Conservation (phyloP, 1,140 invertebrate species). For the Drosophila pseudoananassae region DNA sequence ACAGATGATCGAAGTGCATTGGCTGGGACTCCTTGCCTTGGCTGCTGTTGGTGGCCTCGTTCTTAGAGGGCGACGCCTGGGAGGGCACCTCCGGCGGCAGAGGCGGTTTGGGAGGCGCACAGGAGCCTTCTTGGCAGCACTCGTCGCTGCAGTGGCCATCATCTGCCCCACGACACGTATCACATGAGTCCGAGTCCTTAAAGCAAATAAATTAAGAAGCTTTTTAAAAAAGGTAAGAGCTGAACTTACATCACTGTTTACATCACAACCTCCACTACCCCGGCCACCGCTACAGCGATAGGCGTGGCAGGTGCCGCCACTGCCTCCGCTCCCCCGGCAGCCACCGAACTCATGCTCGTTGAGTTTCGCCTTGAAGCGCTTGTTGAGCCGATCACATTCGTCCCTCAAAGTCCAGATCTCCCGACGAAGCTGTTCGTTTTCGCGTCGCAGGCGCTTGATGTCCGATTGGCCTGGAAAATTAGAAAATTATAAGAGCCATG, state of each 20-base stretch:
- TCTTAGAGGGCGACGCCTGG: constrained; percentile 51
- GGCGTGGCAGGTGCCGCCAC: constrained; percentile 51
- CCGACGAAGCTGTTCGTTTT: constrained; percentile 93
- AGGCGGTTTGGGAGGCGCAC: constrained; percentile 54
- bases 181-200: constrained; percentile 83
- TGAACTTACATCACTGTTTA: constrained; percentile 77
- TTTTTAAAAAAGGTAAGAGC: neutral
- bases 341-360: constrained; percentile 68
- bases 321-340: constrained; percentile 71
- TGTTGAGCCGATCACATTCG: constrained; percentile 94
- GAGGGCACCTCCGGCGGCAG: constrained; percentile 50
- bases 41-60: constrained; percentile 79
- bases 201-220: neutral
- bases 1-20: constrained; percentile 90
- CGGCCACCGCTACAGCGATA: constrained; percentile 56
- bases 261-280: constrained; percentile 75
- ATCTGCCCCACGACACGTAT: constrained; percentile 84
- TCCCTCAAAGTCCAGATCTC: constrained; percentile 94
- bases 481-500: neutral
- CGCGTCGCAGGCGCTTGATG: constrained; percentile 93
- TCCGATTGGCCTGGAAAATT: constrained; percentile 90
- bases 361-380: constrained; percentile 83
- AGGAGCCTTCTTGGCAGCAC: constrained; percentile 72
- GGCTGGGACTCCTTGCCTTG: constrained; percentile 83
- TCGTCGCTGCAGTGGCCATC: constrained; percentile 82